A percentile compares a stretch with the other conserved stretches of the same genome.
Evolutionary conservation across 2,888 invertebrate genomes (phyloP).

Genomic region (Metalampra italica): DNA sequence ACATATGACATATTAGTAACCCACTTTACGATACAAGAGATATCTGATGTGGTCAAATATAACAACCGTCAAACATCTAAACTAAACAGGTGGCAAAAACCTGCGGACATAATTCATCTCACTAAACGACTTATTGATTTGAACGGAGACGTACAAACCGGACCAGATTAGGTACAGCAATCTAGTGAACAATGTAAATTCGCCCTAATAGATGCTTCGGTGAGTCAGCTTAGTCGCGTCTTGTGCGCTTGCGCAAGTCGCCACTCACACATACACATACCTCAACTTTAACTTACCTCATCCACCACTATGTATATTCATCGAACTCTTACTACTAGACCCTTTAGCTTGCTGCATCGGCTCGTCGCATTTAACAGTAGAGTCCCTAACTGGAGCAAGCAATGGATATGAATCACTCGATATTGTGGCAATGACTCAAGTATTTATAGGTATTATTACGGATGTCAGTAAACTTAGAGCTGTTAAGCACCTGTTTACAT

Average conservation of each 20-base stretch:
- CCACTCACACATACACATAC: slow-evolving; percentile 24
- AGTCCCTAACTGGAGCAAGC: slow-evolving; percentile 7
- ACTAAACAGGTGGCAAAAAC: slow-evolving; percentile 1
- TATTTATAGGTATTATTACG: slow-evolving; percentile 41
- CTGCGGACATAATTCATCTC: slow-evolving; percentile 2
- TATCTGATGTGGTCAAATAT: not conserved
- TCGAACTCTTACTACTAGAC: slow-evolving; percentile 10
- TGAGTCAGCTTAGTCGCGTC: slow-evolving; percentile 62
- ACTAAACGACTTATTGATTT: not conserved
- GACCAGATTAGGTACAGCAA: slow-evolving; percentile 1
- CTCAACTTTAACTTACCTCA: slow-evolving; percentile 24
- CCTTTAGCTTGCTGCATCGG: slow-evolving; percentile 22
- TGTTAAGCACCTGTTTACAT: slow-evolving; percentile 69
- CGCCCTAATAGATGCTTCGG: slow-evolving; percentile 44
- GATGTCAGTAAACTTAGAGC: slow-evolving; percentile 64
- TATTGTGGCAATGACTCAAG: slow-evolving; percentile 11
- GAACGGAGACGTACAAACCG: too few relatives aligned
- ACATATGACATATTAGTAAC: slow-evolving; percentile 10
- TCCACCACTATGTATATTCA: slow-evolving; percentile 26
- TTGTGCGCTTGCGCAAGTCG: slow-evolving; percentile 46
- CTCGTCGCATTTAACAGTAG: not conserved
- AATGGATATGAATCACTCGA: slow-evolving; percentile 21
- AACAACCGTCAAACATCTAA: not conserved
- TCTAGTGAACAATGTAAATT: slow-evolving; percentile 28
- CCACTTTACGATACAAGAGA: slow-evolving; percentile 3